Evolutionary conservation across 2,113 vertebrate species (phyloP), one percentile per base, ranked within the genome.

Genomic region (Halichoerus grypus): DNA sequence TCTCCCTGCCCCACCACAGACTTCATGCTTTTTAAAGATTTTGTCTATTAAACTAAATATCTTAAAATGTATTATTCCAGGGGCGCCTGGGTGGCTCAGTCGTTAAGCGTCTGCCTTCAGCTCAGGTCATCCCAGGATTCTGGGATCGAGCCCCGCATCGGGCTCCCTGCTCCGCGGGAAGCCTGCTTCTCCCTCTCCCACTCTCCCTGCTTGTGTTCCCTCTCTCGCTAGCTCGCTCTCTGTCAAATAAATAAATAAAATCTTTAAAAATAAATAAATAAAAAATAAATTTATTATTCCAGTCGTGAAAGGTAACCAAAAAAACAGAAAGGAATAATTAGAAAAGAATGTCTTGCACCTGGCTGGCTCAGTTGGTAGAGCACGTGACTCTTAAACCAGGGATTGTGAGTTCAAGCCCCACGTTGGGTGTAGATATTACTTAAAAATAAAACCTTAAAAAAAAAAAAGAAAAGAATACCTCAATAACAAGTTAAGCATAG

Each of bases 281-380:
- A 46, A 46, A 46, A 46, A 46, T 46, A 53, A 53, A 42, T 92
- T 86, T 55, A 53, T 91, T 83, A 81, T 91, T 91, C 18, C 8
- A 65, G 28, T 91, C 65, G 26, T 93, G 36, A 91, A 96, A 89
- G n/a, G 39, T 89, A 93, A 83, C 39, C 81, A 39, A 82, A 87
- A 39, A 82, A 87, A n/a, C 16, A 12, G 91, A 98, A 89, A 81
- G 7, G 28, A 95, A 55, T 85, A 86, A 92, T 95, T 36, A 91
- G 42, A 72, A 88, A 67, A 55, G 21, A 88, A 74, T 42, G 33
- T 31, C 13, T 71, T 33, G 65, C 51, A 36, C 42, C 69, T 76
- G 39, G 24, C 42, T 77, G 42, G 26, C 74, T 49, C 26, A 31
- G 26, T 49, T 8, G 26, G 26, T 18, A 49, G 74, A 77, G 21